phyloP scores from a whole-genome alignment of 30 jellyfish, hydroid and myxozoan species.

The Turritopsis dohrnii region DNA sequence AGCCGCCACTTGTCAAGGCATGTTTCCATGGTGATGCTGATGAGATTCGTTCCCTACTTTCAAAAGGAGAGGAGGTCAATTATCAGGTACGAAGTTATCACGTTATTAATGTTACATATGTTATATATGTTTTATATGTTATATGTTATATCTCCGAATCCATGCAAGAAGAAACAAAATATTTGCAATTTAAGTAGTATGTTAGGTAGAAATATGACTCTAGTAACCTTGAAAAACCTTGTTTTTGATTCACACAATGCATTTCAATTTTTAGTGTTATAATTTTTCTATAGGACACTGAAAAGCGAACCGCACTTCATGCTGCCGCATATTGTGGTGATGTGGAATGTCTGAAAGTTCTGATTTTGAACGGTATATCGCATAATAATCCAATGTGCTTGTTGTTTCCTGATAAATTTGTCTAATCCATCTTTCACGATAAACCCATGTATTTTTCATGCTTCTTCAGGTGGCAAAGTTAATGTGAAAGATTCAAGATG shows the following conservation, averaged over 20 bases:
- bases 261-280: no score
- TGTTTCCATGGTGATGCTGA: slow-evolving; percentile 94
- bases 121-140: not conserved
- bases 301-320: slow-evolving; percentile 90
- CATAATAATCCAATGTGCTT: no score
- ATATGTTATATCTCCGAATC: not conserved
- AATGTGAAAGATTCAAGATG: slow-evolving; percentile 87
- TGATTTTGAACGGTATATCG: slow-evolving; percentile 26
- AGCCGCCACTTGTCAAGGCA: slow-evolving; percentile 93
- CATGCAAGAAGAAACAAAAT: no score
- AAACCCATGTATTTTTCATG: not conserved
- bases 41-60: slow-evolving; percentile 64
- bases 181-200: no score
- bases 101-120: not conserved
- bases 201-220: no score
- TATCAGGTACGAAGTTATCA: slow-evolving; percentile 53
- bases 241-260: not conserved
- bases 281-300: slow-evolving; percentile 59
- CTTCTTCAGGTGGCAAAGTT: slow-evolving; percentile 77
- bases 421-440: not conserved
- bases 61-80: slow-evolving; percentile 89
- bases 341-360: slow-evolving; percentile 76
- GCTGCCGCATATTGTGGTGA: slow-evolving; percentile 99
- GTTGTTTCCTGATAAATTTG: no score
- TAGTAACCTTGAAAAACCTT: not conserved